Evolutionary conservation across 1,140 invertebrate genomes (phyloP).

Genomic region (Agrypnia vestita): DNA sequence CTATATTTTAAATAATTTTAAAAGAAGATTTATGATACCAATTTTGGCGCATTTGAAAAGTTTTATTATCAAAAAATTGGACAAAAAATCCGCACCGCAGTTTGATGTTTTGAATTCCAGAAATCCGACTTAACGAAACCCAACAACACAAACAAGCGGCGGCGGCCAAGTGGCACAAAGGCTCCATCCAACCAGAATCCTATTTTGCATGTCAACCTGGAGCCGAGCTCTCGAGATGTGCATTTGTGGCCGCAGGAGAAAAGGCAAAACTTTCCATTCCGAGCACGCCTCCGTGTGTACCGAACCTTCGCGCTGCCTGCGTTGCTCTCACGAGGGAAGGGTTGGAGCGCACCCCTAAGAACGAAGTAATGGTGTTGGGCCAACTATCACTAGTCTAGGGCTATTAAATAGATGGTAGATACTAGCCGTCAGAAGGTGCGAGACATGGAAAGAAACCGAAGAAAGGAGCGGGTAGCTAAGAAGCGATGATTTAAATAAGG

Average conservation of each 20-base stretch:
- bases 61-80: not conserved
- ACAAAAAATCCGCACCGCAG: too few species aligned
- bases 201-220: slow-evolving; percentile 35
- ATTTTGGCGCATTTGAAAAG: not conserved
- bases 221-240: slow-evolving; percentile 8
- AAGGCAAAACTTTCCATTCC: not conserved
- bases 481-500: too few species aligned
- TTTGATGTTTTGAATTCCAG: too few species aligned
- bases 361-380: too few species aligned
- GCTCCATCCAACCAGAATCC: slow-evolving; percentile 27
- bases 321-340: not conserved
- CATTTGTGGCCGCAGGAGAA: not conserved
- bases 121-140: slow-evolving; percentile 19
- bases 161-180: slow-evolving; percentile 29
- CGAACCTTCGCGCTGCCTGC: not conserved
- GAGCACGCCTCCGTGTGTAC: slow-evolving; percentile 25
- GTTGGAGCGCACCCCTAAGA: not conserved
- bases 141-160: slow-evolving; percentile 5
- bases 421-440: too few species aligned
- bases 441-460: too few species aligned
- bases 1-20: too few species aligned
- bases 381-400: too few species aligned
- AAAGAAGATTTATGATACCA: too few species aligned
- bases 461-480: too few species aligned
- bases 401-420: too few species aligned